Evolutionary conservation across 2,888 invertebrate genomes (phyloP).

Genomic region (Kryphioiulus occultus): DNA sequence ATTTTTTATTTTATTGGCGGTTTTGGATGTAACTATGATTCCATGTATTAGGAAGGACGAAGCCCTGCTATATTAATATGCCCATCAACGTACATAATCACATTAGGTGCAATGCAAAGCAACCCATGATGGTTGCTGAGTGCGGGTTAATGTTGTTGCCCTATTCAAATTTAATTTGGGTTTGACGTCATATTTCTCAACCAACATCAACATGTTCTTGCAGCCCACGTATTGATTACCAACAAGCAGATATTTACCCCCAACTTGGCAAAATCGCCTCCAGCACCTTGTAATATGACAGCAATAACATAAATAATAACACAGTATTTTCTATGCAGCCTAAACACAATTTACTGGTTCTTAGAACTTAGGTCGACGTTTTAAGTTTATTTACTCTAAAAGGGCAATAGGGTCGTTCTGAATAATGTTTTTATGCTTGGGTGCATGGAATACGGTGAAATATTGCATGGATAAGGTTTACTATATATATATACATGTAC

Average conservation of each 20-base stretch:
- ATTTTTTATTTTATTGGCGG: not conserved
- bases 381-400: not conserved
- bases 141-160: conserved; percentile 5
- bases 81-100: not conserved
- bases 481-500: not conserved
- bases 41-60: not conserved
- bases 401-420: not conserved
- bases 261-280: conserved; percentile 5
- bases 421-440: not conserved
- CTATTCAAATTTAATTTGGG: not conserved
- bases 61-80: conserved; percentile 5
- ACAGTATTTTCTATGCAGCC: not conserved
- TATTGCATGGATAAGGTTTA: no score
- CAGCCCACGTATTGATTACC: not conserved
- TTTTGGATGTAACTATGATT: not conserved
- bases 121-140: not conserved
- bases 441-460: not conserved
- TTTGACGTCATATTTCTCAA: not conserved
- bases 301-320: not conserved
- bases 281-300: not conserved
- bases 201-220: not conserved
- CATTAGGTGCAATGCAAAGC: not conserved
- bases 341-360: not conserved
- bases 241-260: not conserved
- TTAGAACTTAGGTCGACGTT: not conserved